Percentiles rank a stretch among this genome's conserved stretches.
These are phyloP conservation scores for Papilio protenor DNA, from an alignment of 2,888 invertebrate species.

Conservation along the genomic window DNA sequence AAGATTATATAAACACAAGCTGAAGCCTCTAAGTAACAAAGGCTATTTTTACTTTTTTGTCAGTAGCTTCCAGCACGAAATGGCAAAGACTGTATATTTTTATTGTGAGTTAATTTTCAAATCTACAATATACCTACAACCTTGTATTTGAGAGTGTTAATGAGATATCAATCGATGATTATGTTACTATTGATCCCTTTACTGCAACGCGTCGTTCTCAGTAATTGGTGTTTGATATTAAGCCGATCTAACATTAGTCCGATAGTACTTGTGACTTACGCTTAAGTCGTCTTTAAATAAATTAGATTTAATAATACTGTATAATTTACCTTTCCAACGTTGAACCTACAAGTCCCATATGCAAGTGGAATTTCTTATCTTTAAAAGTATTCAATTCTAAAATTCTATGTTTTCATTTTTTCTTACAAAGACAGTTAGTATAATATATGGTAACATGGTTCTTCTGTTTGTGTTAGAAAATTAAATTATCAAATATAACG, in stretches of 20 bases:
- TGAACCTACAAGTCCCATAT: not conserved
- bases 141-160: not conserved
- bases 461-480: conserved; percentile 1
- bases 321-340: not conserved
- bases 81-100: not conserved
- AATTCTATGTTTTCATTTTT: not conserved
- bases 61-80: not conserved
- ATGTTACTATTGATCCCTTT: not conserved
- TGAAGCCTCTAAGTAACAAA: not conserved
- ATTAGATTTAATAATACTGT: not conserved
- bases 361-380: not conserved
- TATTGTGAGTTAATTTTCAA: not conserved
- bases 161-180: not conserved
- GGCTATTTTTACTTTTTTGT: not conserved
- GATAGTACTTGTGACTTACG: not conserved
- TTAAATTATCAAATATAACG: not conserved
- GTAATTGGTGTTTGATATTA: not conserved
- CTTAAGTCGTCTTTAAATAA: not conserved
- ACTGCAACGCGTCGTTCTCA: not conserved
- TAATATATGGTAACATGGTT: not conserved
- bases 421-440: not conserved
- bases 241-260: not conserved
- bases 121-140: not conserved
- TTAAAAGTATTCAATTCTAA: not conserved
- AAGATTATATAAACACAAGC: not conserved